Evolutionary conservation across 2,113 vertebrate genomes (phyloP).

Genomic region (Stigmatopora argus): DNA sequence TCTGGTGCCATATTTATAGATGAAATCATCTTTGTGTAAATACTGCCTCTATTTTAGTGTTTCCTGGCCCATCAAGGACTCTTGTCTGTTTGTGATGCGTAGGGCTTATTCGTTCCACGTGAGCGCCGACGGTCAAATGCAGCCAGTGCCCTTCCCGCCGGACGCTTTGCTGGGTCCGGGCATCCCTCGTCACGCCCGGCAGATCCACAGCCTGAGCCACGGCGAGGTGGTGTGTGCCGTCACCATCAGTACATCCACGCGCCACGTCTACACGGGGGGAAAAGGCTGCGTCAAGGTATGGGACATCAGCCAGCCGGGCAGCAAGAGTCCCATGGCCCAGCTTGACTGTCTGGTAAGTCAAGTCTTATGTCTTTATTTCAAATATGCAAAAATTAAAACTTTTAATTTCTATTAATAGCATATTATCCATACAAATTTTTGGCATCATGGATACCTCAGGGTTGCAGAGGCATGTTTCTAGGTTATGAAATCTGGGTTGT

Average conservation of each 20-base stretch:
- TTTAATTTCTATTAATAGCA: no score
- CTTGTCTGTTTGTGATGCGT: neutral
- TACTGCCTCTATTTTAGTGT: neutral
- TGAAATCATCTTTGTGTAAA: neutral
- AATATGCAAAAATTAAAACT: neutral
- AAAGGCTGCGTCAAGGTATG: conserved; percentile 89
- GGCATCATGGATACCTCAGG: neutral
- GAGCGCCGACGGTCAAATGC: conserved; percentile 73
- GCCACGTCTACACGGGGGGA: conserved; percentile 84
- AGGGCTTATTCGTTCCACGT: conserved; percentile 74
- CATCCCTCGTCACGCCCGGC: conserved; percentile 78
- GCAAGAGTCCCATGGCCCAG: conserved; percentile 67
- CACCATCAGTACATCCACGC: conserved; percentile 84
- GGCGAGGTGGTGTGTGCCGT: conserved; percentile 87
- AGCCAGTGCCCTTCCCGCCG: conserved; percentile 72
- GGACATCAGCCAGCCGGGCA: conserved; percentile 81
- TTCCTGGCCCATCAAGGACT: neutral
- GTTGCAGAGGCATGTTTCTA: neutral
- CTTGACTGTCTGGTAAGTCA: conserved; percentile 70
- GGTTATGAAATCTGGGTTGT: no score
- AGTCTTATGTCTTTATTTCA: neutral
- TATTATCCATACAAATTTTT: no score
- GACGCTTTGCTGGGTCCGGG: conserved; percentile 78
- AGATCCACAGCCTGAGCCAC: conserved; percentile 81
- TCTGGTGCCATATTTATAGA: neutral